Percentiles rank a stretch among this genome's conserved stretches.
phyloP scores from a whole-genome alignment of 1,140 invertebrate genomes.

The Drosophila ohnishii region DNA sequence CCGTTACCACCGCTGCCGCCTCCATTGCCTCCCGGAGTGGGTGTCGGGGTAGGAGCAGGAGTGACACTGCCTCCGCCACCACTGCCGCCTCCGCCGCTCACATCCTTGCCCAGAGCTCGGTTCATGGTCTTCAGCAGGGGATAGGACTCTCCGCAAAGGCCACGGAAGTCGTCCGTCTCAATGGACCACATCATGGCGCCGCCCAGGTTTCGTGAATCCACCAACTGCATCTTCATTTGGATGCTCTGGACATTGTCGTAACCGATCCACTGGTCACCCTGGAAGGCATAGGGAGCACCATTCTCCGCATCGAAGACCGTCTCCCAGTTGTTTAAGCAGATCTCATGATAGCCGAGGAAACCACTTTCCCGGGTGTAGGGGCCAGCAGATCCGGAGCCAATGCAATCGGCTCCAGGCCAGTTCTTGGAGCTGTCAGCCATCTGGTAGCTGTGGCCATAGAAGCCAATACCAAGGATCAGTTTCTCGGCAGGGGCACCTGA shows the following conservation, averaged over 20 bases:
- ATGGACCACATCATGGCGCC: conserved; percentile 93
- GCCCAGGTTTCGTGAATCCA: conserved; percentile 85
- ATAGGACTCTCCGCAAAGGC: conserved; percentile 85
- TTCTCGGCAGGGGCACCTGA: conserved; percentile 83
- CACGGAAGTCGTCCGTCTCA: conserved; percentile 90
- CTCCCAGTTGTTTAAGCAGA: conserved; percentile 74
- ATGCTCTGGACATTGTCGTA: conserved; percentile 82
- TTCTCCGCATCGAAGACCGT: conserved; percentile 50
- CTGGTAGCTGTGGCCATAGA: conserved; percentile 88
- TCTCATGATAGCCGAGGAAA: conserved; percentile 91
- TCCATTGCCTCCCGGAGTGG: conserved; percentile 24
- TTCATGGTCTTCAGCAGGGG: conserved; percentile 80
- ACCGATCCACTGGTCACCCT: conserved; percentile 82
- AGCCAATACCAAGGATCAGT: conserved; percentile 87
- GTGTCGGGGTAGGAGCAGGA: conserved; percentile 2
- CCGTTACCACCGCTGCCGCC: conserved; percentile 22
- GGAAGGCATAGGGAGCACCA: conserved; percentile 71
- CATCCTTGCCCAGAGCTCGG: conserved; percentile 43
- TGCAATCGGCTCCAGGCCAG: conserved; percentile 84
- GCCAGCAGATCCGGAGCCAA: conserved; percentile 86
- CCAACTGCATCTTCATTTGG: conserved; percentile 75
- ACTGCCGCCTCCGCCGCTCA: conserved; percentile 14
- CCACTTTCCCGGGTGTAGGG: conserved; percentile 88
- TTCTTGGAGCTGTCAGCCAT: conserved; percentile 84
- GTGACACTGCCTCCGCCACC: conserved; percentile 28